Percentiles rank a stretch among this genome's conserved stretches.
Conservation (phyloP, 1,140 invertebrate genomes). For the Philaenus spumarius region DNA sequence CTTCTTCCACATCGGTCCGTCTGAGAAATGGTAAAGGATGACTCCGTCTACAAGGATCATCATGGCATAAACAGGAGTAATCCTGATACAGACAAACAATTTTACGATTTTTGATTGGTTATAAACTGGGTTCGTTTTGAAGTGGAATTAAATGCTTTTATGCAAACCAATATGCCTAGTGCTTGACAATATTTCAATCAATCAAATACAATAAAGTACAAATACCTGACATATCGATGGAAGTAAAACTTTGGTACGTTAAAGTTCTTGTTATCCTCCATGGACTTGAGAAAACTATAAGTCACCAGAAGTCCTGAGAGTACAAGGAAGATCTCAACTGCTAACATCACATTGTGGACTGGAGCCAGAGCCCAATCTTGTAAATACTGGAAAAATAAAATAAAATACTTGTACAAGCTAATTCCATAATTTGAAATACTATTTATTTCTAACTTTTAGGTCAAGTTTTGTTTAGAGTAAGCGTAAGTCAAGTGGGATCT, state of each 20-base stretch:
- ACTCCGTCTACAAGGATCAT: not conserved
- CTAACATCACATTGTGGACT: not conserved
- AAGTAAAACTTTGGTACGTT: slow-evolving; percentile 3
- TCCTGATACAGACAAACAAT: not conserved
- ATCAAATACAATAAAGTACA: not conserved
- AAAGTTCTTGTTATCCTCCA: not conserved
- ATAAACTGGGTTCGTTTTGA: not conserved
- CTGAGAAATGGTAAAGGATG: not conserved
- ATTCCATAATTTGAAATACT: too few relatives aligned
- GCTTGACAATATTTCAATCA: not conserved
- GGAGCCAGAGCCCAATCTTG: slow-evolving; percentile 2
- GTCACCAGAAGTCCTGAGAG: not conserved
- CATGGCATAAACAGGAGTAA: not conserved
- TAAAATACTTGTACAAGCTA: too few relatives aligned
- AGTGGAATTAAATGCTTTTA: not conserved
- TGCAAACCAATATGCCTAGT: not conserved
- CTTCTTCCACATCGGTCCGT: slow-evolving; percentile 4
- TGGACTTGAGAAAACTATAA: not conserved
- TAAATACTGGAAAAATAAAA: not conserved
- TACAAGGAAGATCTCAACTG: slow-evolving; percentile 7
- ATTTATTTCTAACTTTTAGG: too few relatives aligned
- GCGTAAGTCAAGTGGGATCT: too few relatives aligned
- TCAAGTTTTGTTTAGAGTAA: too few relatives aligned
- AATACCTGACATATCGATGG: slow-evolving; percentile 3
- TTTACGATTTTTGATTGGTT: not conserved